Percentiles rank a stretch among this genome's conserved stretches.
phyloP scores from a whole-genome alignment of 2,797 vertebrate genomes.

The Gobionotothen gibberifrons region DNA sequence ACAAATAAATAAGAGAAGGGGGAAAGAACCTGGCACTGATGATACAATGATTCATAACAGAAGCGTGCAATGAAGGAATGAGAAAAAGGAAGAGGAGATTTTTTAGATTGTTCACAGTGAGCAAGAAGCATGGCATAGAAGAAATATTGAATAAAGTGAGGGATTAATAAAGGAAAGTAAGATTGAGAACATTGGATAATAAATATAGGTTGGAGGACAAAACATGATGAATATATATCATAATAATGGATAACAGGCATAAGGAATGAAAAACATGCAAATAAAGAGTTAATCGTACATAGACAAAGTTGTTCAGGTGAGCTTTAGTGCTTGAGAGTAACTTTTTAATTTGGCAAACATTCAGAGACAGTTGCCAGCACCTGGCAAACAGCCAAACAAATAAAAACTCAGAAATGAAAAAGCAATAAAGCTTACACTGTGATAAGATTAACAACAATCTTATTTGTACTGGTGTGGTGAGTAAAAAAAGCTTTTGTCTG shows the following conservation, averaged over 20 bases:
- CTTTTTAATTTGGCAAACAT: conserved; percentile 49
- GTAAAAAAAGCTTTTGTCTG: conserved; percentile 67
- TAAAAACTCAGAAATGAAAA: conserved; percentile 68
- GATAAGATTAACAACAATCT: conserved; percentile 76
- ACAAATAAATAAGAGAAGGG: conserved; percentile 30
- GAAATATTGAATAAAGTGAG: conserved; percentile 11
- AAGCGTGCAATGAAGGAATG: background rate
- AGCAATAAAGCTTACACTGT: conserved; percentile 65
- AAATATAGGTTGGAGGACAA: background rate
- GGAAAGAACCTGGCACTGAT: conserved; percentile 2
- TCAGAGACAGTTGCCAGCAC: conserved; percentile 37
- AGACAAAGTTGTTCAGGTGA: conserved; percentile 37
- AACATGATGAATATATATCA: background rate
- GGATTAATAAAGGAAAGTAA: background rate
- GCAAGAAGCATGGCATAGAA: background rate
- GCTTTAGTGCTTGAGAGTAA: conserved; percentile 15
- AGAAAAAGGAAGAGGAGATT: conserved; percentile 9
- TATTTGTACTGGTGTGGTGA: conserved; percentile 66
- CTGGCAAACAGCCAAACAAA: conserved; percentile 57
- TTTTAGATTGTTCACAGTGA: conserved; percentile 26
- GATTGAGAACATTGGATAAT: background rate
- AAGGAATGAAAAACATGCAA: conserved; percentile 6
- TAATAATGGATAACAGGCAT: background rate
- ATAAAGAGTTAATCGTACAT: conserved; percentile 26
- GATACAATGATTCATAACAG: conserved; percentile 45